These are phyloP conservation scores for Agriopis marginaria DNA, from an alignment of 2,888 invertebrate species.

Conservation along the genomic window DNA sequence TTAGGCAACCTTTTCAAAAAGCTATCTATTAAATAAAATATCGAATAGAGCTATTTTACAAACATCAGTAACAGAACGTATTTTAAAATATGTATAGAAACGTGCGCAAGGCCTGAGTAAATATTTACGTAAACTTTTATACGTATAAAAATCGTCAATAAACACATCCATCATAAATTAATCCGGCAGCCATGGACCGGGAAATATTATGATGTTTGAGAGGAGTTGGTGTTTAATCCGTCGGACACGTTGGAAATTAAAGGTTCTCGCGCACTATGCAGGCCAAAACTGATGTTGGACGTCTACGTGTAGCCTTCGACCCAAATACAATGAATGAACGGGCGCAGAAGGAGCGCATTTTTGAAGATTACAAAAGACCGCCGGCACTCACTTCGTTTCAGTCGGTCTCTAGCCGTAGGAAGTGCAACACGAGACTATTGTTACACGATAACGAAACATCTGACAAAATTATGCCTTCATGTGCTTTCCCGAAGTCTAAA, in stretches of 20 bases:
- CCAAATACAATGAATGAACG: no score
- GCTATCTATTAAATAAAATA: background rate
- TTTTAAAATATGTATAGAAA: conserved; percentile 2
- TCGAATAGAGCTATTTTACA: background rate
- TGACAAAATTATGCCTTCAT: no score
- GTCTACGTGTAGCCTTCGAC: background rate
- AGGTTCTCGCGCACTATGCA: background rate
- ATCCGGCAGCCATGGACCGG: conserved; percentile 17
- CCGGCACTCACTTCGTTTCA: no score
- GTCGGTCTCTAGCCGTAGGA: no score
- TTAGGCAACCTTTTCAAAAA: background rate
- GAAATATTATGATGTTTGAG: conserved; percentile 25
- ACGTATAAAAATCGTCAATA: conserved; percentile 27
- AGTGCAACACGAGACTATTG: no score
- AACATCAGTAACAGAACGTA: conserved; percentile 11
- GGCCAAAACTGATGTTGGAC: background rate
- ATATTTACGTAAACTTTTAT: conserved; percentile 32
- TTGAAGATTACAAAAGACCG: no score
- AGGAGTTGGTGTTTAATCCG: conserved; percentile 17
- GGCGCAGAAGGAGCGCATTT: no score
- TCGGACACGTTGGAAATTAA: conserved; percentile 8
- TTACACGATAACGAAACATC: no score
- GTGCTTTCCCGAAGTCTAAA: no score
- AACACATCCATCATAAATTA: conserved; percentile 34
- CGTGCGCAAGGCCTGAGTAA: conserved; percentile 20